Evolutionary conservation across 2,113 vertebrate species (phyloP).

Genomic region (Catharus fuscescens): DNA sequence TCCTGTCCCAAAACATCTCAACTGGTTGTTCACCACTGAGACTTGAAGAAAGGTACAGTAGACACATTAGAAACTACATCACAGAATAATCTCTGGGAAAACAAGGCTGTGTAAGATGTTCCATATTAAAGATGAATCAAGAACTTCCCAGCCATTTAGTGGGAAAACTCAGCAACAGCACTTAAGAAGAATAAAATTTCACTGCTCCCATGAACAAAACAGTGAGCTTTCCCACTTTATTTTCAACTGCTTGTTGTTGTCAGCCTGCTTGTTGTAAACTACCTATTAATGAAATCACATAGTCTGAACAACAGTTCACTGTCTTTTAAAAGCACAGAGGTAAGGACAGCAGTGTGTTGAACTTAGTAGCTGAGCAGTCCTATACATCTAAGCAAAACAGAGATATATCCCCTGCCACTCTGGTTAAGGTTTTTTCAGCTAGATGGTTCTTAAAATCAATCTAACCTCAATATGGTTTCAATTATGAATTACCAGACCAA

Average conservation of each 20-base stretch:
- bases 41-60: not conserved
- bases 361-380: not conserved
- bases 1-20: not conserved
- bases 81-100: not conserved
- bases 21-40: not conserved
- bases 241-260: not conserved
- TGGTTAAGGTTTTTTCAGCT: slow-evolving; percentile 41
- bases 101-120: not conserved
- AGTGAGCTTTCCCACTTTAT: not conserved
- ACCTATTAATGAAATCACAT: not conserved
- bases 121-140: not conserved
- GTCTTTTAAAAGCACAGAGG: not conserved
- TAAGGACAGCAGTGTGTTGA: not conserved
- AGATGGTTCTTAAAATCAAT: slow-evolving; percentile 65
- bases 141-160: not conserved
- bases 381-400: not conserved
- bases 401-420: slow-evolving; percentile 5
- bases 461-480: slow-evolving; percentile 89
- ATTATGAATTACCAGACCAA: slow-evolving; percentile 86
- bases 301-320: not conserved
- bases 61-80: not conserved
- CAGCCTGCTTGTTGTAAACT: not conserved
- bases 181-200: not conserved
- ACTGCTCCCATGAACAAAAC: not conserved
- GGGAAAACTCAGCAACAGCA: not conserved